Evolutionary conservation across 2,888 invertebrate species (phyloP), one percentile per base, ranked within the genome.

Genomic region (Chloroclysta siterata): DNA sequence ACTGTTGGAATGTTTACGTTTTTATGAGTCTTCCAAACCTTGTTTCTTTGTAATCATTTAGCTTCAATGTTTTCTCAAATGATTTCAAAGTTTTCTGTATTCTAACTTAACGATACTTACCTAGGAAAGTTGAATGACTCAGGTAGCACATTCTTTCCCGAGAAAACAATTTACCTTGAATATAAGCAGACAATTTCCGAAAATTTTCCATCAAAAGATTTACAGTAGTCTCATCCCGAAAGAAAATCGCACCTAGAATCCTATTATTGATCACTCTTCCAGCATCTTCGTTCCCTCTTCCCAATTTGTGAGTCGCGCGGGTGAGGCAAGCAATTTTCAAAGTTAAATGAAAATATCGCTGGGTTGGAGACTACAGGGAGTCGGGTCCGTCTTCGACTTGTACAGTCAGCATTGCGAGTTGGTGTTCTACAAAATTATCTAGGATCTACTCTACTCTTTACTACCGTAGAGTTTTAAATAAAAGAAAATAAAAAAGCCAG

Each of bases 281-380:
- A 84, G 88, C 84, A 87, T 65, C 64, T 56, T 64, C 64, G 51
- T 36, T 63, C 63, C 64, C 52, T 63, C 65, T 58, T 65, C 65
- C 65, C 91, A 92, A 90, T 91, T 91, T 91, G 89, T 86, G 84
- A 87, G 82, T 73, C 82, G 84, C 83, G 85, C 81, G 79, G 81
- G 80, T 84, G 84, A 83, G 82, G 81, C 81, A 75, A 84, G 83
- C 90, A 90, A 90, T 91, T 90, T 90, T 88, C 86, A 89, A 90
- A 90, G 85, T 90, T 92, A 92, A 91, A 92, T 92, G 90, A 91
- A 90, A 92, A 92, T 90, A 90, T 88, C 85, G 83, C 79, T 77
- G 81, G 81, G 81, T 75, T 75, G 74, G 75, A 76, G 75, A 76
- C 80, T 77, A 73, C 71, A 66, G 73, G 79, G 78, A 69, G 64